phyloP scores from a whole-genome alignment of 2,113 vertebrate genomes.

The Tonatia bakeri region DNA sequence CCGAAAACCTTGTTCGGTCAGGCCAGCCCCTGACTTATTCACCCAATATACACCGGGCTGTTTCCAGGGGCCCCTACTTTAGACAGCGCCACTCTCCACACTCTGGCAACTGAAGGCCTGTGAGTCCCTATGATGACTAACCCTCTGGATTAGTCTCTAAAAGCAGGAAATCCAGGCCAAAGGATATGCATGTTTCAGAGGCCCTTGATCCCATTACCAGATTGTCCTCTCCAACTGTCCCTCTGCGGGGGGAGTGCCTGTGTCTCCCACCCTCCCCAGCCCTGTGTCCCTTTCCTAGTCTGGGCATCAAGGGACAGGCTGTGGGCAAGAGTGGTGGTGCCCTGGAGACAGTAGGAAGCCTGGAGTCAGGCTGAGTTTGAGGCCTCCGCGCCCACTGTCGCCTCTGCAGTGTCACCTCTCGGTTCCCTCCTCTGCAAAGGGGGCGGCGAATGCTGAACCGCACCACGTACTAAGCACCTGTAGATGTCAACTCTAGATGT shows the following conservation, averaged over 20 bases:
- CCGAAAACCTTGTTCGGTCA: not conserved
- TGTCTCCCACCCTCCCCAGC: not conserved
- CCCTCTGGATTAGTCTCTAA: not conserved
- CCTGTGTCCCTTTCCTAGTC: not conserved
- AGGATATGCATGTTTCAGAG: not conserved
- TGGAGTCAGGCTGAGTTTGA: not conserved
- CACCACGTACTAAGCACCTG: fast-evolving
- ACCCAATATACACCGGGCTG: not conserved
- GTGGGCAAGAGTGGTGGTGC: not conserved
- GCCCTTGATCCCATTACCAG: not conserved
- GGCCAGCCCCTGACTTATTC: not conserved
- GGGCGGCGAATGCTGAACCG: not conserved
- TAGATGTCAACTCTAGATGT: not conserved
- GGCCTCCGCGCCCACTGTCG: not conserved
- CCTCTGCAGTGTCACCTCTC: not conserved
- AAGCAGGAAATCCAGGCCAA: not conserved
- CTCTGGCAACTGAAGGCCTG: not conserved
- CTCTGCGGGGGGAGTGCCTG: not conserved
- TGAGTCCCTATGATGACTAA: not conserved
- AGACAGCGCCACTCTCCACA: not conserved
- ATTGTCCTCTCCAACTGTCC: not conserved
- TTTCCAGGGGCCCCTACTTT: not conserved
- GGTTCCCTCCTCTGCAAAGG: not conserved
- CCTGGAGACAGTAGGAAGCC: not conserved
- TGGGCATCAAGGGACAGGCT: not conserved